phyloP scores from a whole-genome alignment of 2,797 vertebrate genomes.

The Bradypodion ventrale region DNA sequence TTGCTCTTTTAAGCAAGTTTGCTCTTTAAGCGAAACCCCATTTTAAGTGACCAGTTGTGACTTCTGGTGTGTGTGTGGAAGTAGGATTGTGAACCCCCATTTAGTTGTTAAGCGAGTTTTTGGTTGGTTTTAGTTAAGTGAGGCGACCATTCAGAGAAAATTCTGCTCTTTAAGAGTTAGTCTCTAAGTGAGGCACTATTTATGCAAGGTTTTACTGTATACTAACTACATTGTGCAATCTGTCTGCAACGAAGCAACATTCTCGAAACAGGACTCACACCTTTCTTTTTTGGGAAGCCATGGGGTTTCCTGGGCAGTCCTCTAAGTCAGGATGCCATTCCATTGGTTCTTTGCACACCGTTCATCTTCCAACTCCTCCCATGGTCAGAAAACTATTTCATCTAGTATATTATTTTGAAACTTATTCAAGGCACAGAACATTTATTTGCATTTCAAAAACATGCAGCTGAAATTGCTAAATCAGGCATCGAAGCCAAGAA shows the following conservation, averaged over 20 bases:
- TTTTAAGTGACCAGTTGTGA: no score
- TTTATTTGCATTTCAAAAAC: neutral
- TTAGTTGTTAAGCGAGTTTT: no score
- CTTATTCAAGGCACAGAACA: neutral
- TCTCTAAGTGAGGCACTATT: no score
- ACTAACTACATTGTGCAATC: neutral
- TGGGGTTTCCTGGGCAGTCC: neutral
- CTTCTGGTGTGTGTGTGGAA: no score
- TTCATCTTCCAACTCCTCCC: neutral
- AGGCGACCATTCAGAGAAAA: no score
- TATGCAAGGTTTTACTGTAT: no score
- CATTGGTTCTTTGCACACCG: neutral
- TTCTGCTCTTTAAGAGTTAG: no score
- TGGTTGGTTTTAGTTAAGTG: no score
- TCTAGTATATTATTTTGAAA: neutral
- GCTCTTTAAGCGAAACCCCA: no score
- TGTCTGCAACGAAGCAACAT: neutral
- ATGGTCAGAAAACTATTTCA: rapidly evolving
- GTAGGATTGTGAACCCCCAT: no score
- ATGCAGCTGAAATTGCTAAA: neutral
- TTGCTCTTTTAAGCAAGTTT: no score
- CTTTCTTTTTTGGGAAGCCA: neutral
- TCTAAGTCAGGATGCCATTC: neutral
- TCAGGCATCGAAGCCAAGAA: neutral
- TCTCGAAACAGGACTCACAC: neutral